Percentiles rank a stretch among this genome's conserved stretches.
phyloP scores from a whole-genome alignment of 2,888 invertebrate genomes.

The Rhyacophila evoluta region DNA sequence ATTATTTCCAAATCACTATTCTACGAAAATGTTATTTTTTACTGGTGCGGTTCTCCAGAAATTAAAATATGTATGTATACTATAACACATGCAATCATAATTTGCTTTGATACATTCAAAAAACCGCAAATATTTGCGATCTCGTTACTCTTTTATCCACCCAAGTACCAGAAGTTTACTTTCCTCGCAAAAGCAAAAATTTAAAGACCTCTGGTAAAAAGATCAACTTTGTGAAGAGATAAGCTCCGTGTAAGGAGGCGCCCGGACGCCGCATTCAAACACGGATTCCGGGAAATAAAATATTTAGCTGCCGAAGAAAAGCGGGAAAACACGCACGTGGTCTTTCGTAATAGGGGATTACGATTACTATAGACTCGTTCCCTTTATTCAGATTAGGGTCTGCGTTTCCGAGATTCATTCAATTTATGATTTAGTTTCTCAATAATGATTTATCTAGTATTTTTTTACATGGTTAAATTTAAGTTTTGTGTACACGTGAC shows the following conservation, averaged over 20 bases:
- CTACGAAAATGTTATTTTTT: too few species aligned
- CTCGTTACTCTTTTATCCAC: neutral
- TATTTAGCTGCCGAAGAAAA: slow-evolving; percentile 26
- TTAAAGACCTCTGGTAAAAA: neutral
- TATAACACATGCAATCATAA: too few species aligned
- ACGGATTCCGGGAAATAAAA: slow-evolving; percentile 32
- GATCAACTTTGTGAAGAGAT: slow-evolving; percentile 32
- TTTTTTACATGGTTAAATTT: too few species aligned
- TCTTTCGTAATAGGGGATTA: slow-evolving; percentile 34
- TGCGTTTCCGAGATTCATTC: too few species aligned
- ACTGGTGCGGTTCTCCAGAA: too few species aligned
- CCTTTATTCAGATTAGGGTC: neutral
- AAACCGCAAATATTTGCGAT: neutral
- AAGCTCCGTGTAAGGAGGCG: slow-evolving; percentile 38
- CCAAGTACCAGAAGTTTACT: neutral
- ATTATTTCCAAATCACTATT: too few species aligned
- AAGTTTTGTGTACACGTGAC: too few species aligned
- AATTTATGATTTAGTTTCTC: too few species aligned
- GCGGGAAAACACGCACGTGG: neutral
- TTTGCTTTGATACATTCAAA: too few species aligned
- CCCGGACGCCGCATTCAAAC: slow-evolving; percentile 35
- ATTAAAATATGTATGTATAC: too few species aligned
- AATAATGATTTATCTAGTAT: too few species aligned
- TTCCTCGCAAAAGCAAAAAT: too few species aligned
- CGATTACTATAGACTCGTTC: neutral